These are phyloP conservation scores for Rhodophaea formosa DNA, from an alignment of 2,888 invertebrate species.

Conservation along the genomic window DNA sequence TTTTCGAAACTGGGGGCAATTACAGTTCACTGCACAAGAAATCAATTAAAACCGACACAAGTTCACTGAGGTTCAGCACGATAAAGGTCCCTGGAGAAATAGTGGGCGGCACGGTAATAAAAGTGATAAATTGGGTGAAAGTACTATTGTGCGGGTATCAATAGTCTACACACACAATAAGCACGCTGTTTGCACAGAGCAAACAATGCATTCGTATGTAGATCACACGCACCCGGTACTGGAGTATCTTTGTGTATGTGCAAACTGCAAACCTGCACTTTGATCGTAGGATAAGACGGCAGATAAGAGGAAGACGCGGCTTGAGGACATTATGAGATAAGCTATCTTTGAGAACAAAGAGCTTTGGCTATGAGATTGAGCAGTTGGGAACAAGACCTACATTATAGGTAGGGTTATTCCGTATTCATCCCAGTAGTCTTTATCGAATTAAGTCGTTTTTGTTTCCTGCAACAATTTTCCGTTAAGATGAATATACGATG, in stretches of 20 bases:
- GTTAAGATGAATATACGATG: too few relatives aligned
- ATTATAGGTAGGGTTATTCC: neutral
- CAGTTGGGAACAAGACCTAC: neutral
- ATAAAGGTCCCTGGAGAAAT: slow-evolving; percentile 26
- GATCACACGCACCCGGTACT: neutral
- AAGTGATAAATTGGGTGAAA: slow-evolving; percentile 47
- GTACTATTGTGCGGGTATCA: slow-evolving; percentile 35
- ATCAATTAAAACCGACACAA: slow-evolving; percentile 23
- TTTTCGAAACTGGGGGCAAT: slow-evolving; percentile 1
- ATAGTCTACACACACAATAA: slow-evolving; percentile 35
- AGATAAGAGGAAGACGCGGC: neutral
- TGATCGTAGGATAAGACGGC: neutral
- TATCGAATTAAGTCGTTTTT: neutral
- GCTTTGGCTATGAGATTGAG: neutral
- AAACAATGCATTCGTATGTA: slow-evolving; percentile 16
- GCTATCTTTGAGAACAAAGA: neutral
- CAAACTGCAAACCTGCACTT: slow-evolving; percentile 7
- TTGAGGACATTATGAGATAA: neutral
- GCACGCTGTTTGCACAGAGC: slow-evolving; percentile 23
- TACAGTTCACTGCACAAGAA: slow-evolving; percentile 10
- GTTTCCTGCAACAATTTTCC: too few relatives aligned
- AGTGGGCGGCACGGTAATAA: slow-evolving; percentile 42
- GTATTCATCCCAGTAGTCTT: too few relatives aligned
- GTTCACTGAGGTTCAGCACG: slow-evolving; percentile 23
- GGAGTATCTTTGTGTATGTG: neutral